Evolutionary conservation across 1,140 invertebrate genomes (phyloP).

Genomic region (Drosophila sturtevanti): DNA sequence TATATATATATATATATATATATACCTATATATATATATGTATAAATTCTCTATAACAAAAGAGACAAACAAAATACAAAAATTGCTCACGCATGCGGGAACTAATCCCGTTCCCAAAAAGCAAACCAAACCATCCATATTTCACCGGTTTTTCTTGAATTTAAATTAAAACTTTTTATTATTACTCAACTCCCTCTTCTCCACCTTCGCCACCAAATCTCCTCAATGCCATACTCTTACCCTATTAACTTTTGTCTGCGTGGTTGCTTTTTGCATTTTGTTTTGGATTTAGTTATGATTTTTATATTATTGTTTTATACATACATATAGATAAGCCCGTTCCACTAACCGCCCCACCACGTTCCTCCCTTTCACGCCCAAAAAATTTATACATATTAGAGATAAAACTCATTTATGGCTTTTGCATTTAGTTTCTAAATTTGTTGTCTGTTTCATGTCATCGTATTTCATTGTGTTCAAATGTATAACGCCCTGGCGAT

Average conservation of each 20-base stretch:
- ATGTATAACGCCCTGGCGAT: constrained; percentile 58
- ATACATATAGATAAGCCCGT: not conserved
- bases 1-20: too few species aligned
- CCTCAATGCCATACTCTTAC: not conserved
- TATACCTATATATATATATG: too few species aligned
- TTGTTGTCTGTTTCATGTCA: constrained; percentile 35
- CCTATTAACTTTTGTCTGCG: constrained; percentile 31
- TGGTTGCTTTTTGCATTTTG: constrained; percentile 17
- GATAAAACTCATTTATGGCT: constrained; percentile 35
- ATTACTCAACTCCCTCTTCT: not conserved
- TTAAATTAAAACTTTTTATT: constrained; percentile 46
- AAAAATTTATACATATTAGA: constrained; percentile 21
- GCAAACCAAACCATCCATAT: constrained; percentile 20
- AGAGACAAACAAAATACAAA: not conserved
- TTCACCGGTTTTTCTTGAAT: constrained; percentile 56
- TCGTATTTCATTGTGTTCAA: constrained; percentile 54
- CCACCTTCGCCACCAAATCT: not conserved
- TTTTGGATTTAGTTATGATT: constrained; percentile 54
- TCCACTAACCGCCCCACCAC: not conserved
- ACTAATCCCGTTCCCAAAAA: not conserved
- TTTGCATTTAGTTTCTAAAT: constrained; percentile 31
- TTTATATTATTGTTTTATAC: constrained; percentile 30
- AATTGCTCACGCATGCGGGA: constrained; percentile 32
- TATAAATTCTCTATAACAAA: too few species aligned
- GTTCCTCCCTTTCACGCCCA: not conserved